These are phyloP conservation scores for Asteroscopus sphinx DNA, from an alignment of 2,888 invertebrate species.

Conservation along the genomic window DNA sequence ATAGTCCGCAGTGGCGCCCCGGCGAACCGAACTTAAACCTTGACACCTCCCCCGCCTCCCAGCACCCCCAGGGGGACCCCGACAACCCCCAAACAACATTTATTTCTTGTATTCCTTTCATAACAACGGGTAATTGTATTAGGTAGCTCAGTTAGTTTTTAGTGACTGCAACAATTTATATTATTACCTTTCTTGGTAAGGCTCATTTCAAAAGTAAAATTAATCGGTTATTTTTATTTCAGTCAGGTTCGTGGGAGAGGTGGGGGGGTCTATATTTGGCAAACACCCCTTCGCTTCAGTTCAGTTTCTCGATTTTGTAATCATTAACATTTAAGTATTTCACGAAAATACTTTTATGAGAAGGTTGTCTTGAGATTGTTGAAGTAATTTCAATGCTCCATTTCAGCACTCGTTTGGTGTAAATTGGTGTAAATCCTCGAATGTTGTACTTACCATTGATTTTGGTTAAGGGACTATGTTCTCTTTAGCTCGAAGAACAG, in stretches of 20 bases:
- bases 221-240: conserved; percentile 20
- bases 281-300: conserved; percentile 29
- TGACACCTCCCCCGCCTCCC: conserved; percentile 60
- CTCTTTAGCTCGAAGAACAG: background rate
- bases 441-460: conserved; percentile 9
- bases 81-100: conserved; percentile 65
- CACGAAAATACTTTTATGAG: conserved; percentile 29
- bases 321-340: conserved; percentile 36
- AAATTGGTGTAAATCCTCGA: conserved; percentile 21
- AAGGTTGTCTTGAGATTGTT: conserved; percentile 38
- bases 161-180: conserved; percentile 48
- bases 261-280: conserved; percentile 39
- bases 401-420: conserved; percentile 23
- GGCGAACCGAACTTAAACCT: conserved; percentile 73
- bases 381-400: conserved; percentile 27
- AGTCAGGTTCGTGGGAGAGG: conserved; percentile 15
- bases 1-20: conserved; percentile 83
- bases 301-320: conserved; percentile 39
- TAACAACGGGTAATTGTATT: conserved; percentile 64
- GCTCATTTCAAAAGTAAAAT: conserved; percentile 25
- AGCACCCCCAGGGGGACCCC: conserved; percentile 16
- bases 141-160: conserved; percentile 57
- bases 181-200: conserved; percentile 39
- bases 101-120: conserved; percentile 73
- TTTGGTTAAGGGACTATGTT: conserved; percentile 7